phyloP scores from a whole-genome alignment of 2,113 vertebrate genomes.

The Aldabrachelys gigantea region DNA sequence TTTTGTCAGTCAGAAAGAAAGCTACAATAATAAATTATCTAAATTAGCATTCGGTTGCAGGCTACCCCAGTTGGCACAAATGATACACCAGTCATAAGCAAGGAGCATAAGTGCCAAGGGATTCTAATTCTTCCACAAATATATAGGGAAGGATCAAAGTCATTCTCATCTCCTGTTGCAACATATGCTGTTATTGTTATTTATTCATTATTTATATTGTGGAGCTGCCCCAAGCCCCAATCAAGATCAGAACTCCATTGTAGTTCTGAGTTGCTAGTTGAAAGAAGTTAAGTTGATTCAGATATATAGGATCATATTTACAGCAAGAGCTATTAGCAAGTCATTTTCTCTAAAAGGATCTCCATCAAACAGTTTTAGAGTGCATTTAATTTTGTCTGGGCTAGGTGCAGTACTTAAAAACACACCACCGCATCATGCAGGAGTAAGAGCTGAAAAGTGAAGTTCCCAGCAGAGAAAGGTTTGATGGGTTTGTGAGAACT shows the following conservation, averaged over 20 bases:
- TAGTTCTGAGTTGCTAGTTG: background rate
- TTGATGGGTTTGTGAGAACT: background rate
- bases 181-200: background rate
- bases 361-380: background rate
- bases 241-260: background rate
- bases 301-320: background rate
- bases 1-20: background rate
- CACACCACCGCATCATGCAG: background rate
- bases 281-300: background rate
- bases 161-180: background rate
- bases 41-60: background rate
- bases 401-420: background rate
- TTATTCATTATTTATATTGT: background rate
- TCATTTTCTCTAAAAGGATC: background rate
- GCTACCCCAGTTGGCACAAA: background rate
- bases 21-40: background rate
- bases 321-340: constrained; percentile 27
- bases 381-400: background rate
- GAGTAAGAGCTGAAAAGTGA: background rate
- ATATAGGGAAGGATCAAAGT: background rate
- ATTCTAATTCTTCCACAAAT: background rate
- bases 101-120: background rate
- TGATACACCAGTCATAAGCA: background rate
- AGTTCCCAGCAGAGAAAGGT: background rate
- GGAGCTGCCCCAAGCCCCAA: background rate